These are phyloP conservation scores for Fratercula arctica DNA, from an alignment of 2,797 vertebrate genomes.

Conservation along the genomic window DNA sequence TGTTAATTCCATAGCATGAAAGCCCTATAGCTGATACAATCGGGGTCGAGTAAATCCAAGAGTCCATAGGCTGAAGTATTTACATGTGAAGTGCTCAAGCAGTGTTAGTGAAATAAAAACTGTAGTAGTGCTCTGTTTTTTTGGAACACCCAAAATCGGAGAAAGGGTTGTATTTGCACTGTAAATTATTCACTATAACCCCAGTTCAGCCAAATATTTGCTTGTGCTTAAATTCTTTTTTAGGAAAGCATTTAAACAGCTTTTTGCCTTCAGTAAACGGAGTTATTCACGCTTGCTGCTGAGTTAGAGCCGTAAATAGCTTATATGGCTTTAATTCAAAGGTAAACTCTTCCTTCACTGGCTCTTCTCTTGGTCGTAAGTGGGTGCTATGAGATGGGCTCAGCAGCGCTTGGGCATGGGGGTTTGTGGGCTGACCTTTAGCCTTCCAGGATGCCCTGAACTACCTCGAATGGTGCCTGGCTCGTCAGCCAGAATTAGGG, in stretches of 20 bases:
- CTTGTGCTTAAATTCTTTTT: not conserved
- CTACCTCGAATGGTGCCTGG: not conserved
- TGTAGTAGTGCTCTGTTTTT: not conserved
- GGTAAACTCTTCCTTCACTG: not conserved
- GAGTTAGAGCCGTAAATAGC: not conserved
- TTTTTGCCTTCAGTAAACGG: not conserved
- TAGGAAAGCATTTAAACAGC: not conserved
- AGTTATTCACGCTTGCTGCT: not conserved
- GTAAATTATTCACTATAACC: not conserved
- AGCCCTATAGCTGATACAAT: not conserved
- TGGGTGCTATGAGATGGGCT: not conserved
- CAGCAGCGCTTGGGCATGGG: fast-evolving
- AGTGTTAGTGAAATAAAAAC: not conserved
- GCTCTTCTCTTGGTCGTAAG: fast-evolving
- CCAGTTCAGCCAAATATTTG: constrained; percentile 8
- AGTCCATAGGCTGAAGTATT: not conserved
- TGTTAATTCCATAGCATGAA: not conserved
- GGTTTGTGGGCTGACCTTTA: not conserved
- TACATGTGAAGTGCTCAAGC: not conserved
- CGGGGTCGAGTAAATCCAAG: not conserved
- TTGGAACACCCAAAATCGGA: not conserved
- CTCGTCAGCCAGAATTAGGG: not conserved
- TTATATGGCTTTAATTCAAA: not conserved
- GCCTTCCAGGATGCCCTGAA: not conserved
- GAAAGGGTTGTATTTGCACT: not conserved